Percentiles rank a stretch among this genome's conserved stretches.
phyloP scores from a whole-genome alignment of 2,113 vertebrate species.

The Vanacampus margaritifer region DNA sequence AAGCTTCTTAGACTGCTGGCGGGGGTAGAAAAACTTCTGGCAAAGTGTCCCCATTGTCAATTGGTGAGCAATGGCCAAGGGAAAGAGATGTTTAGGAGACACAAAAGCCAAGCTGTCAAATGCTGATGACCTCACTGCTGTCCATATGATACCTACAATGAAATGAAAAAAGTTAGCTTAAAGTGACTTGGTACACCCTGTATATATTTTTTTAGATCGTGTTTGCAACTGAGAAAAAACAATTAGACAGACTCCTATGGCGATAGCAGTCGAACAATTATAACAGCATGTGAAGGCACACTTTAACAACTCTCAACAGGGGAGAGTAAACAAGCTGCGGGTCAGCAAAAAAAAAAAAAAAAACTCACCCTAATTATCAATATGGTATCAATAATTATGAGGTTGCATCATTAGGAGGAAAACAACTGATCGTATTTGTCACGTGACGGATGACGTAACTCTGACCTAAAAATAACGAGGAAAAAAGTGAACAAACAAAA shows the following conservation, averaged over 20 bases:
- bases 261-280: background rate
- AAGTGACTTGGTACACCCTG: too few relatives aligned
- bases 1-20: too few relatives aligned
- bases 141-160: too few relatives aligned
- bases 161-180: too few relatives aligned
- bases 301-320: background rate
- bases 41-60: too few relatives aligned
- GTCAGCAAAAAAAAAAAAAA: background rate
- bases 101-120: too few relatives aligned
- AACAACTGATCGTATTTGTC: slow-evolving; percentile 38
- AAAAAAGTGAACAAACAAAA: slow-evolving; percentile 57
- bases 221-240: too few relatives aligned
- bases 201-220: too few relatives aligned
- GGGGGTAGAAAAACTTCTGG: too few relatives aligned
- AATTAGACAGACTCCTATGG: background rate
- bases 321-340: background rate
- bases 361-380: background rate
- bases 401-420: slow-evolving; percentile 49
- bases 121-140: too few relatives aligned
- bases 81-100: too few relatives aligned
- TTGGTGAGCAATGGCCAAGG: too few relatives aligned
- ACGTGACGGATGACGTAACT: slow-evolving; percentile 62
- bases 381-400: slow-evolving; percentile 51
- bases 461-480: slow-evolving; percentile 43
- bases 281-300: background rate